phyloP scores from a whole-genome alignment of 2,113 vertebrate genomes.

The Phyllostomus hastatus region DNA sequence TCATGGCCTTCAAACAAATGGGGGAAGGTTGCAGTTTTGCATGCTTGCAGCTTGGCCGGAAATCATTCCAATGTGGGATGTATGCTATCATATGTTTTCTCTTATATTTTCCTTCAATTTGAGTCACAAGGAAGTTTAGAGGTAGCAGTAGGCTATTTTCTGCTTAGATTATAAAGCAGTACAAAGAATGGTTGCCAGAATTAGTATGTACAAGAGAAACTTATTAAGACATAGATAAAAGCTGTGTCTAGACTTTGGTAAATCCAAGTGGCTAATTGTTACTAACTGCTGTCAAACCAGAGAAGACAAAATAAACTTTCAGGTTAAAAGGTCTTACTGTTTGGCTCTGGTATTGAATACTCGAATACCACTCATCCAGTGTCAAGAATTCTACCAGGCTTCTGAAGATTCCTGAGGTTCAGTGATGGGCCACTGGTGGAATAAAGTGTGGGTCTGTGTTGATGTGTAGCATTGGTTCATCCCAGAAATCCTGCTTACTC shows the following conservation, averaged over 20 bases:
- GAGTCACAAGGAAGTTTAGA: conserved; percentile 25
- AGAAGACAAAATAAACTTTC: not conserved
- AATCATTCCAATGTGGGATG: not conserved
- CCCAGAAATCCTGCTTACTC: not conserved
- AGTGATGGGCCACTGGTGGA: not conserved
- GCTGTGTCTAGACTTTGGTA: not conserved
- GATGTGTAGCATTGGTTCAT: not conserved
- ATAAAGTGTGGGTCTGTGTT: not conserved
- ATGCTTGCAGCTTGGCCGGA: not conserved
- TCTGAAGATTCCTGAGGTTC: not conserved
- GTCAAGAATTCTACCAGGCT: not conserved
- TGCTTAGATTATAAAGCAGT: not conserved
- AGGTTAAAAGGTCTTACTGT: not conserved
- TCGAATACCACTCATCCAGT: not conserved
- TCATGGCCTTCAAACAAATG: not conserved
- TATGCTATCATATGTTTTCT: not conserved
- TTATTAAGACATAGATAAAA: not conserved
- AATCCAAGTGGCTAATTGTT: not conserved
- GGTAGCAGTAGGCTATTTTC: not conserved
- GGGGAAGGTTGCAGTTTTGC: not conserved
- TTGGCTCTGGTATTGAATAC: not conserved
- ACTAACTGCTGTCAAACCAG: not conserved
- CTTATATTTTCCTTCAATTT: not conserved
- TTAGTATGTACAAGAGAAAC: not conserved
- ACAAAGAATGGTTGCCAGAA: not conserved